Percentiles rank a stretch among this genome's conserved stretches.
Conservation (phyloP, 2,797 vertebrate genomes). For the Cyprinodon diabolis region DNA sequence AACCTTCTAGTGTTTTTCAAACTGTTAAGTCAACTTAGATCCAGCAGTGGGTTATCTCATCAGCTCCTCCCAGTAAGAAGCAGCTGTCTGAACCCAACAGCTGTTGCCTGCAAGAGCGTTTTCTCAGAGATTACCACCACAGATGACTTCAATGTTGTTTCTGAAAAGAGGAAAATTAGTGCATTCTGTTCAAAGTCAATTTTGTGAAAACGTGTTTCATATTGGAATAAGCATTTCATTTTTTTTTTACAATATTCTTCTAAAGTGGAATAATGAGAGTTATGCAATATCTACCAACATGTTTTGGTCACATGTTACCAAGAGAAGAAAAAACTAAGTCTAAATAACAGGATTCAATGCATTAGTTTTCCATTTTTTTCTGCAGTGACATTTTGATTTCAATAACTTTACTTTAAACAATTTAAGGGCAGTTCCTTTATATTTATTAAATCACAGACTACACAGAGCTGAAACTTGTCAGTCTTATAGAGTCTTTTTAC, state of each 20-base stretch:
- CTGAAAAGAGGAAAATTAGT: background rate
- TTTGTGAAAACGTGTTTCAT: background rate
- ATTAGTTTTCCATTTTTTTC: no score
- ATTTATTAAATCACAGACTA: background rate
- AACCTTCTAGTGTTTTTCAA: background rate
- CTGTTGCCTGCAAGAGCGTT: conserved; percentile 20
- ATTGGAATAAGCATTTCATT: background rate
- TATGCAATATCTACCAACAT: background rate
- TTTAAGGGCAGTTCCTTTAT: background rate
- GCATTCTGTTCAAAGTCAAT: background rate
- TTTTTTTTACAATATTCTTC: background rate
- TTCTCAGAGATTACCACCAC: conserved; percentile 17
- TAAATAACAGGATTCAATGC: background rate
- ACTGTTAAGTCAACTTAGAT: background rate
- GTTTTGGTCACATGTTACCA: background rate
- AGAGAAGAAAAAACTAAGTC: background rate
- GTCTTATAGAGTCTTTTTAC: background rate
- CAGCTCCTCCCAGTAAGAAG: conserved; percentile 41
- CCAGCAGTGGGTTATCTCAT: conserved; percentile 31
- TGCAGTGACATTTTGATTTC: background rate
- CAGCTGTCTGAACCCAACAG: conserved; percentile 47
- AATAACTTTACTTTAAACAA: background rate
- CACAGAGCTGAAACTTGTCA: background rate
- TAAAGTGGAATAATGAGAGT: background rate
- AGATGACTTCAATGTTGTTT: conserved; percentile 10